These are phyloP conservation scores for Crotophaga sulcirostris DNA, from an alignment of 2,113 vertebrate genomes.

Conservation along the genomic window DNA sequence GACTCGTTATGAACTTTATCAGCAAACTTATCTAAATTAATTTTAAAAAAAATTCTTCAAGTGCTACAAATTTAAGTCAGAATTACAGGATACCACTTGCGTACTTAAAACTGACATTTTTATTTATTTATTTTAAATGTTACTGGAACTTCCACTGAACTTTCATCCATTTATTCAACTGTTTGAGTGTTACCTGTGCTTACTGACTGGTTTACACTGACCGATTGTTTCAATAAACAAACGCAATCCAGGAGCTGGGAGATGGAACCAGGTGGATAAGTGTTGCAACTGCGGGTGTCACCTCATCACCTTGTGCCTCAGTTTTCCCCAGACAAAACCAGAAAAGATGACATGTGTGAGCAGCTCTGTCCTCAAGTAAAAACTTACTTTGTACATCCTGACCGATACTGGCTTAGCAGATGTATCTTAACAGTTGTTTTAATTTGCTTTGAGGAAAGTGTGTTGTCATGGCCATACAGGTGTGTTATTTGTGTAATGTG, in stretches of 20 bases:
- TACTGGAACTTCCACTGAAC: not conserved
- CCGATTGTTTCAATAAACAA: not conserved
- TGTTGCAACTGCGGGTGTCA: not conserved
- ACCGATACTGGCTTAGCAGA: not conserved
- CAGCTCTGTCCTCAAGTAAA: not conserved
- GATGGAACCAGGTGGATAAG: not conserved
- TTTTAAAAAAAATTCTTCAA: not conserved
- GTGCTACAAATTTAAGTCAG: not conserved
- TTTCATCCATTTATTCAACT: not conserved
- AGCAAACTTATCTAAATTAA: not conserved
- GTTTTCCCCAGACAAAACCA: not conserved
- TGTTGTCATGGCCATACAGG: not conserved
- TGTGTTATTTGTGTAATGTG: not conserved
- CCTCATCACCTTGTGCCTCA: not conserved
- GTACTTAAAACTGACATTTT: not conserved
- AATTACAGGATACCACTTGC: not conserved
- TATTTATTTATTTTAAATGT: too few species aligned
- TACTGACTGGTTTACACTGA: fast-evolving
- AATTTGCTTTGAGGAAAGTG: not conserved
- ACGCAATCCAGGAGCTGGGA: not conserved
- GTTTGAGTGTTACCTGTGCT: not conserved
- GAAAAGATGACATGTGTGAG: not conserved
- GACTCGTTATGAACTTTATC: not conserved
- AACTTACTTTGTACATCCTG: not conserved
- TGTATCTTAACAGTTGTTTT: not conserved